Base-by-base conservation (phyloP, 2,797 vertebrate genomes). In the Discoglossus pictus region DNA sequence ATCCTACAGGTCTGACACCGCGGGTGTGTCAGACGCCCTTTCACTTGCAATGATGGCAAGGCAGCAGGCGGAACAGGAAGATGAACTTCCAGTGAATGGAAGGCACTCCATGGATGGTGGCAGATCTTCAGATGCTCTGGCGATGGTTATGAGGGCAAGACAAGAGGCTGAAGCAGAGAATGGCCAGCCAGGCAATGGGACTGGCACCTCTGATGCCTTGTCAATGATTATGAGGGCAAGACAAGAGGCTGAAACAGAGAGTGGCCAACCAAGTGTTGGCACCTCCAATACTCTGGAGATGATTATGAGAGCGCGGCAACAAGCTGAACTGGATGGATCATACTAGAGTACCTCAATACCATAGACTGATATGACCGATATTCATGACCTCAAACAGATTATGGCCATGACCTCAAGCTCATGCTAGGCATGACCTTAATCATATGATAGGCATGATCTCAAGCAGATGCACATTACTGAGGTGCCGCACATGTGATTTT, bases 271-370 rank as follows among this genome's bases (percentile, higher is more conserved):
- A 8, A 0, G 8, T 3, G 15, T 47, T 1, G 38, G 13, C 0
- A 0, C 2, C 1, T 68, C 74, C 0, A 58, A 60, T 13, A 74
- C 78, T 0, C 1, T 83, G 59, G 55, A 1, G 0, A 75, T 85
- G 0, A 75, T 67, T 18, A 67, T 74, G 68, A 75, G 17, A 0
- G 78, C 83, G 2, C 24, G 78, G n/a, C 69, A 12, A 43, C 74
- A 59, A 1, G 79, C 73, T 1, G 74, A 71, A 62, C 0, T 2
- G 46, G 55, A 73, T 25, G 0, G 2, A 52, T 31, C 16, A 13
- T 23, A 20, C 24, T 12, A 13, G 12, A 23, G 43, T 16, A 21
- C 27, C 27, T 4, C 27, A 31, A 31, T n/a, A n/a, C n/a, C n/a
- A n/a, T n/a, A n/a, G n/a, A n/a, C n/a, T n/a, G n/a, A n/a, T n/a